A percentile compares a stretch with the other conserved stretches of the same genome.
Conservation (phyloP, 2,797 vertebrate genomes). For the Danio aesculapii region DNA sequence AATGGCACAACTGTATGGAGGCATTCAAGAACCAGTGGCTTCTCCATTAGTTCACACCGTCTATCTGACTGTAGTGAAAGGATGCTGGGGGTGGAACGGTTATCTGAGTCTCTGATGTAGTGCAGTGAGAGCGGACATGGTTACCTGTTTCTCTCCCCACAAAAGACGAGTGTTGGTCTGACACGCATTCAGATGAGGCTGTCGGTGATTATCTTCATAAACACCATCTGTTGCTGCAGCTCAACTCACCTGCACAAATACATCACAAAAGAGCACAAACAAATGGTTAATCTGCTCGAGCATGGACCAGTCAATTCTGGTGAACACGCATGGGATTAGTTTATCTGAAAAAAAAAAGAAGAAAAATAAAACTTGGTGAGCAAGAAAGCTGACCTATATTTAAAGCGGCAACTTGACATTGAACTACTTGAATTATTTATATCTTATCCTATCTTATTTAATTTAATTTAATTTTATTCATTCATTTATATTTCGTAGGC, state of each 20-base stretch:
- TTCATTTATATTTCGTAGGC: too few relatives aligned
- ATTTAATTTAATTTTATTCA: too few relatives aligned
- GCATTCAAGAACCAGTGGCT: slow-evolving; percentile 51
- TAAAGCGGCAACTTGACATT: slow-evolving; percentile 25
- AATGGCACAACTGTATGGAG: slow-evolving; percentile 69
- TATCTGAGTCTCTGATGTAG: slow-evolving; percentile 26
- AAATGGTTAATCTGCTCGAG: slow-evolving; percentile 45
- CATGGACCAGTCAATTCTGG: slow-evolving; percentile 28
- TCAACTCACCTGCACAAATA: slow-evolving; percentile 54
- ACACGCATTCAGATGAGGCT: slow-evolving; percentile 55
- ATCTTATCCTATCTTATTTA: too few relatives aligned
- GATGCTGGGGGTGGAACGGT: slow-evolving; percentile 42
- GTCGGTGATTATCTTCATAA: slow-evolving; percentile 59
- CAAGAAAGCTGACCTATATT: not conserved
- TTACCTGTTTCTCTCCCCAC: slow-evolving; percentile 35
- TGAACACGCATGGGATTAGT: slow-evolving; percentile 41
- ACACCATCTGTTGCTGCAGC: slow-evolving; percentile 62
- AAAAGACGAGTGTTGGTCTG: slow-evolving; percentile 36
- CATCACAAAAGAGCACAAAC: slow-evolving; percentile 43
- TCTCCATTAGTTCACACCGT: slow-evolving; percentile 33
- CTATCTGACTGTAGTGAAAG: slow-evolving; percentile 41
- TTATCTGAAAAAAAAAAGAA: slow-evolving; percentile 24
- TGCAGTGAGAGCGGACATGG: slow-evolving; percentile 45
- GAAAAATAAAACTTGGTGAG: not conserved
- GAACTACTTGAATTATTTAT: too few relatives aligned